A percentile compares a stretch with the other conserved stretches of the same genome.
Conservation (phyloP, 2,113 vertebrate genomes). For the Poecile atricapillus region DNA sequence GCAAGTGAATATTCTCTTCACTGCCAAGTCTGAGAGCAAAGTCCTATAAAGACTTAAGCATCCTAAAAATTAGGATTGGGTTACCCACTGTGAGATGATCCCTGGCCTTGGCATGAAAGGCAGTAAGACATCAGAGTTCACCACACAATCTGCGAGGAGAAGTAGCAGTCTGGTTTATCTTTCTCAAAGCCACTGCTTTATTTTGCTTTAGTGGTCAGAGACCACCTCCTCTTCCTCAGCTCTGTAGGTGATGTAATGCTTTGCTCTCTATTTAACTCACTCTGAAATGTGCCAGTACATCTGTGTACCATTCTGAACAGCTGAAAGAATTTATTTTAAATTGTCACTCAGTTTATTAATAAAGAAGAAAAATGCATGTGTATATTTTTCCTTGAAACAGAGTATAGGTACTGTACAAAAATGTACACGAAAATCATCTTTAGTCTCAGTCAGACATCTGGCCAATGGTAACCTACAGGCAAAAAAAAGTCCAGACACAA, state of each 20-base stretch:
- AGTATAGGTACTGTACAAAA: not conserved
- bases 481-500: not conserved
- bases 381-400: not conserved
- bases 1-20: not conserved
- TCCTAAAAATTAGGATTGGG: not conserved
- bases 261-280: not conserved
- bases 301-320: not conserved
- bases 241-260: not conserved
- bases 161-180: not conserved
- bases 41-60: not conserved
- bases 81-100: not conserved
- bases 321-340: constrained; percentile 43
- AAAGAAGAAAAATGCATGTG: constrained; percentile 13
- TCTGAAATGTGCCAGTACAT: not conserved
- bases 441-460: not conserved
- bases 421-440: not conserved
- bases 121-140: not conserved
- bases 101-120: not conserved
- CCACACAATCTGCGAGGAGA: not conserved
- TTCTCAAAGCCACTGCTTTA: not conserved
- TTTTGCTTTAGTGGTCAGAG: not conserved
- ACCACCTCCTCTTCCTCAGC: not conserved
- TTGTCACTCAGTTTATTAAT: constrained; percentile 34
- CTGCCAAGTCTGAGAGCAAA: not conserved
- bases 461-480: not conserved